Base-by-base conservation (phyloP, 2,797 vertebrate species). In the Sylvia borin region DNA sequence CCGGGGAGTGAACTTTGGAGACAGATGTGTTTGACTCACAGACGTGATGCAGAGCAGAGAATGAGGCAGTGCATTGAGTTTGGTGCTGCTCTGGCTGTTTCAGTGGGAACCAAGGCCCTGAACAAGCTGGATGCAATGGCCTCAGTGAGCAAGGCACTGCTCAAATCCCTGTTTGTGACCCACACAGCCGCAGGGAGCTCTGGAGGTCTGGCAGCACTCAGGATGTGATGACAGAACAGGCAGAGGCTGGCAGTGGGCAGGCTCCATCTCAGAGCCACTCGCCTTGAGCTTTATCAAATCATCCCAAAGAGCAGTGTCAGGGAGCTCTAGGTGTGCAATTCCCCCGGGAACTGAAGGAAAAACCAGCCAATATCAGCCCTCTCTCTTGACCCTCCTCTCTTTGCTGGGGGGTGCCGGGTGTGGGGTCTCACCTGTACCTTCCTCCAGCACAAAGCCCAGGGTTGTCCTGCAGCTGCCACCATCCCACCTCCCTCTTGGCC, bases 391-490 rank as follows among this genome's bases (percentile, higher is more conserved):
- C 81, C n/a, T 12, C 18, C 58, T 42, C 16, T 51, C 78, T 51
- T 16, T 15, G 27, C 80, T 43, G 68, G 68, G 79, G 15, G 58
- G 40, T 29, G 36, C 60, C 7, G 7, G 24, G 53, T 11, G 7
- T 7, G 38, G 55, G 64, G 7, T 55, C 13, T 42, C 83, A 64
- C 40, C 81, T 19, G 18, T 13, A 4, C 20, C 47, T 66, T 47
- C 45, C 71, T 54, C 40, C 60, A 38, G 27, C 7, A 3, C 2
- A 0, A 66, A 80, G 19, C 50, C 24, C 0, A 1, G 40, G n/a
- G 18, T 66, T 51, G 25, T 40, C 65, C 78, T 3, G 1, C 71
- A 48, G 45, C 76, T 9, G 22, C 48, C 60, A 10, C 48, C 5
- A 3, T 11, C 48, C 71, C 5, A 4, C 47, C 45, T 71, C 22